Conservation (phyloP, 1,140 invertebrate species). For the Matsumurasca onukii region DNA sequence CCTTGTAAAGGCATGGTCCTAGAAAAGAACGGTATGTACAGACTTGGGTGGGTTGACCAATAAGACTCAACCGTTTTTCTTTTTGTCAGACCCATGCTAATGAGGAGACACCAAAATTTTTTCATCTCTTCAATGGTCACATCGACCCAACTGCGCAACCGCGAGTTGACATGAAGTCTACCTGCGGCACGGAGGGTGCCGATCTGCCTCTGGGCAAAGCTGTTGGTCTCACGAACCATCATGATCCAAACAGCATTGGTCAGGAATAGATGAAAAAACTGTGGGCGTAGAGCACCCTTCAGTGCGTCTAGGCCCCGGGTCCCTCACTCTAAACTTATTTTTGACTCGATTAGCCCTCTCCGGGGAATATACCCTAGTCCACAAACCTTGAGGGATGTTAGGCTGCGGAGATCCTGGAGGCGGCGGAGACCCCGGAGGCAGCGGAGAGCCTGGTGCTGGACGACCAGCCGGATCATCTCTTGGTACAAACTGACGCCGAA, state of each 20-base stretch:
- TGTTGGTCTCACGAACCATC: conserved; percentile 16
- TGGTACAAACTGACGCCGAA: no score
- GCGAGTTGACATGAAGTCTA: background rate
- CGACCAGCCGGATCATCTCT: no score
- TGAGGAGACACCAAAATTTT: background rate
- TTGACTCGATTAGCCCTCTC: no score
- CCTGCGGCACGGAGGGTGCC: background rate
- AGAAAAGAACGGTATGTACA: background rate
- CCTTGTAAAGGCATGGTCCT: background rate
- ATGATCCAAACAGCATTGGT: conserved; percentile 24
- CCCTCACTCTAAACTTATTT: no score
- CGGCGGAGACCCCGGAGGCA: no score
- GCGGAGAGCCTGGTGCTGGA: no score
- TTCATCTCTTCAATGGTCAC: background rate
- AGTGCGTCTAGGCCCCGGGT: background rate
- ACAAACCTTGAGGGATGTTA: no score
- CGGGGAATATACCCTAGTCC: no score
- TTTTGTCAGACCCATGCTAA: background rate
- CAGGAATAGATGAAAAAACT: conserved; percentile 12
- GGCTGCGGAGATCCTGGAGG: no score
- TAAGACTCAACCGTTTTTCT: background rate
- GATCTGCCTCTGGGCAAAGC: background rate
- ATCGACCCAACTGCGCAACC: background rate
- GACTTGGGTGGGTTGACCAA: background rate
- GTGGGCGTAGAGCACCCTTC: no score